Conservation (phyloP, 1,140 invertebrate genomes). For the Drosophila trapezifrons region DNA sequence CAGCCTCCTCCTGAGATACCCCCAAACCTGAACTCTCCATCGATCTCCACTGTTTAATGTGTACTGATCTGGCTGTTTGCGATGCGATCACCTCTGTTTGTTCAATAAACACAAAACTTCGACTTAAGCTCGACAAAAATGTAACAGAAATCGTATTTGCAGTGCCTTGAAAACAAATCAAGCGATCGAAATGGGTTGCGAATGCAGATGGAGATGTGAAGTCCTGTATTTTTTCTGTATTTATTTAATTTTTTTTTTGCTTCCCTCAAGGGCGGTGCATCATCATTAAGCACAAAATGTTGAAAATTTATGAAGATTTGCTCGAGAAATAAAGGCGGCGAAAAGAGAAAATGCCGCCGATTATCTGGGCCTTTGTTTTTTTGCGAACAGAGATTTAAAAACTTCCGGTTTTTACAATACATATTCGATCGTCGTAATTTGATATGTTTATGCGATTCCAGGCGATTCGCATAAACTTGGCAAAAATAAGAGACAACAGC, state of each 20-base stretch:
- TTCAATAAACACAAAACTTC: conserved; percentile 65
- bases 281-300: conserved; percentile 37
- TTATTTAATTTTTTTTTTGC: conserved; percentile 6
- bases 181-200: conserved; percentile 46
- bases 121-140: conserved; percentile 52
- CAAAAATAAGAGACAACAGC: conserved; percentile 60
- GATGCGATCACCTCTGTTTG: conserved; percentile 58
- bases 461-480: conserved; percentile 59
- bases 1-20: conserved; percentile 8
- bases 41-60: conserved; percentile 26
- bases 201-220: conserved; percentile 18
- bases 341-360: conserved; percentile 33
- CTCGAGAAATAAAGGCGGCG: conserved; percentile 21
- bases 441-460: conserved; percentile 74
- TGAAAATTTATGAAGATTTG: conserved; percentile 52
- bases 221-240: conserved; percentile 26
- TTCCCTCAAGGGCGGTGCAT: conserved; percentile 33
- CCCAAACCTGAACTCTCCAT: conserved; percentile 6
- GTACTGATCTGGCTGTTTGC: conserved; percentile 58
- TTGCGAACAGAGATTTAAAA: conserved; percentile 58
- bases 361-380: conserved; percentile 45
- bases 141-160: conserved; percentile 75
- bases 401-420: conserved; percentile 67
- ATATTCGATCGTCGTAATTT: conserved; percentile 69
- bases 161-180: conserved; percentile 62